phyloP scores from a whole-genome alignment of 2,888 invertebrate species.

The Chrysopilus asiliformis region DNA sequence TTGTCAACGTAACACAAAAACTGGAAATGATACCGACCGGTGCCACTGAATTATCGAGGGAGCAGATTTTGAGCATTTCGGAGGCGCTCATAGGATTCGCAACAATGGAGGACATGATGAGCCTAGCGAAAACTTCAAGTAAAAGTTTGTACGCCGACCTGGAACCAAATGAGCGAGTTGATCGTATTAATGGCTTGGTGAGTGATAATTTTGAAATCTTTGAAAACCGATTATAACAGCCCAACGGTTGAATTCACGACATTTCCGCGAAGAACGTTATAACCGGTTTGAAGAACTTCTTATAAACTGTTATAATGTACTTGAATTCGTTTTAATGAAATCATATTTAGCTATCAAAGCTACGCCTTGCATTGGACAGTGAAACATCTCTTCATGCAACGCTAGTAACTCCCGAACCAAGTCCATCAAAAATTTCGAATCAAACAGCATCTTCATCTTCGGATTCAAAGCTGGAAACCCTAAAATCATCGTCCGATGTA shows the following conservation, averaged over 20 bases:
- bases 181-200: slow-evolving; percentile 79
- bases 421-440: slow-evolving; percentile 18
- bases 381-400: slow-evolving; percentile 47
- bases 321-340: too few relatives aligned
- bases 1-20: slow-evolving; percentile 31
- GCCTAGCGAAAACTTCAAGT: slow-evolving; percentile 77
- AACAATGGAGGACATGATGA: slow-evolving; percentile 67
- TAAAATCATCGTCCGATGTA: slow-evolving; percentile 9
- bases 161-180: slow-evolving; percentile 51
- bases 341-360: slow-evolving; percentile 61
- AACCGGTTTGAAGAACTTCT: neutral
- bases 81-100: slow-evolving; percentile 28
- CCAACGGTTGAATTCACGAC: too few relatives aligned
- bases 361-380: slow-evolving; percentile 60
- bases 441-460: slow-evolving; percentile 8
- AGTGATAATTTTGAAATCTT: too few relatives aligned
- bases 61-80: slow-evolving; percentile 27
- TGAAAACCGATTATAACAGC: too few relatives aligned
- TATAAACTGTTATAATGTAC: neutral
- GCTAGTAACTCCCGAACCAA: slow-evolving; percentile 33
- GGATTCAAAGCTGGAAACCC: slow-evolving; percentile 6
- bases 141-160: slow-evolving; percentile 63
- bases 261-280: too few relatives aligned
- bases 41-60: slow-evolving; percentile 21
- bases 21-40: slow-evolving; percentile 28